Evolutionary conservation across 1,140 invertebrate species (phyloP).

Genomic region (Halesus radiatus): DNA sequence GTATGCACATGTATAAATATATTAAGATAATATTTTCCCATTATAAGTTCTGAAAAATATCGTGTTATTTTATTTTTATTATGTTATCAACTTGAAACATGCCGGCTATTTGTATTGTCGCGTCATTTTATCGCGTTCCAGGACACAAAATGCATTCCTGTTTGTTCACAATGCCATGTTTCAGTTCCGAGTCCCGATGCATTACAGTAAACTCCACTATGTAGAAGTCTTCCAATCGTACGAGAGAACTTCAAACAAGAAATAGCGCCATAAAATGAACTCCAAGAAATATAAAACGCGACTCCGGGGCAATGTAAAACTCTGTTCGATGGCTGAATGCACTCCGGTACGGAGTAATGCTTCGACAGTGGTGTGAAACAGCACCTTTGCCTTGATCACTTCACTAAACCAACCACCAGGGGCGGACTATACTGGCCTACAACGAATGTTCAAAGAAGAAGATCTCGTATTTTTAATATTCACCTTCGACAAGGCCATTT

Average conservation of each 20-base stretch:
- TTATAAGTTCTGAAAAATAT: too few species aligned
- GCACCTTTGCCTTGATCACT: too few species aligned
- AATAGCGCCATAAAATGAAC: slow-evolving; percentile 33
- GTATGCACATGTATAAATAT: too few species aligned
- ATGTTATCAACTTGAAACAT: neutral
- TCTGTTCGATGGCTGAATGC: neutral
- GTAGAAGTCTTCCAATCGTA: slow-evolving; percentile 11
- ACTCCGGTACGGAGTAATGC: neutral
- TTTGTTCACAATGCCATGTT: neutral
- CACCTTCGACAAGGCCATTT: too few species aligned
- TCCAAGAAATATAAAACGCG: neutral
- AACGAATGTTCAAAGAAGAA: too few species aligned
- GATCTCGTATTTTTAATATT: too few species aligned
- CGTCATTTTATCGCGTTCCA: neutral
- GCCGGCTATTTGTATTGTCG: neutral
- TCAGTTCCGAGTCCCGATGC: neutral
- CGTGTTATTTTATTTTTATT: too few species aligned
- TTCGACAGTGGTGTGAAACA: too few species aligned
- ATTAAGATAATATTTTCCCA: too few species aligned
- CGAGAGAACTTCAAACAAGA: slow-evolving; percentile 6
- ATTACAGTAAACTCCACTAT: slow-evolving; percentile 12
- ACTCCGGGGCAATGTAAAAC: neutral
- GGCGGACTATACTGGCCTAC: too few species aligned
- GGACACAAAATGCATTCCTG: neutral
- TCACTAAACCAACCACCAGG: too few species aligned